These are phyloP conservation scores for Noctilio leporinus DNA, from an alignment of 2,113 vertebrate genomes.

Conservation along the genomic window DNA sequence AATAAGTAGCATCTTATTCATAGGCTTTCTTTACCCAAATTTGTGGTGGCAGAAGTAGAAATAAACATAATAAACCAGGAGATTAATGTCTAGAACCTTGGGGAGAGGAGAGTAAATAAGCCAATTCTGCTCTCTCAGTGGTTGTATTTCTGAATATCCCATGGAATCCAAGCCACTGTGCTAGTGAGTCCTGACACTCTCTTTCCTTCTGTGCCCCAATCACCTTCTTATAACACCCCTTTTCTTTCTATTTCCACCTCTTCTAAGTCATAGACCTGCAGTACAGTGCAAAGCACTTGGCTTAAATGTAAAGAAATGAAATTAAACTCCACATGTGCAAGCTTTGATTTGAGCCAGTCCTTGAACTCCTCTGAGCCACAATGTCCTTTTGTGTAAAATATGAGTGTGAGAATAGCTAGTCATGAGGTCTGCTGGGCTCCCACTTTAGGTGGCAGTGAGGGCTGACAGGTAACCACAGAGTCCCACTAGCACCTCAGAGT, in stretches of 20 bases:
- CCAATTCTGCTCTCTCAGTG: neutral
- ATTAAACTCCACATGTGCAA: neutral
- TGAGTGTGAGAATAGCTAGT: neutral
- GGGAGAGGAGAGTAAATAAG: constrained; percentile 38
- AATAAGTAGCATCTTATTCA: constrained; percentile 46
- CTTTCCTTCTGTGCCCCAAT: neutral
- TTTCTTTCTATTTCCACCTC: neutral
- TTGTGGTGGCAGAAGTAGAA: neutral
- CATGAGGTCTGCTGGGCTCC: neutral
- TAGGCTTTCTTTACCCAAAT: neutral
- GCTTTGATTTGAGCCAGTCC: neutral
- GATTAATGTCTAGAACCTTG: constrained; percentile 49
- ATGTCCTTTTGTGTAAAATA: neutral
- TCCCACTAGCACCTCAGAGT: neutral
- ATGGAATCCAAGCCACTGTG: neutral
- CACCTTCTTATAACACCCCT: accelerated
- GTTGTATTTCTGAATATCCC: neutral
- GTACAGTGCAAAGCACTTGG: neutral
- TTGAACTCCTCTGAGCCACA: neutral
- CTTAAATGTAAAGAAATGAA: neutral
- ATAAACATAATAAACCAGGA: constrained; percentile 40
- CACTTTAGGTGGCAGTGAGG: no score
- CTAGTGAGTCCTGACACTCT: no score
- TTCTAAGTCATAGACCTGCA: neutral
- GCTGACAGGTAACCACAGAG: neutral